A percentile compares a stretch with the other conserved stretches of the same genome.
phyloP scores from a whole-genome alignment of 2,888 invertebrate genomes.

The Agrilus cyanescens region DNA sequence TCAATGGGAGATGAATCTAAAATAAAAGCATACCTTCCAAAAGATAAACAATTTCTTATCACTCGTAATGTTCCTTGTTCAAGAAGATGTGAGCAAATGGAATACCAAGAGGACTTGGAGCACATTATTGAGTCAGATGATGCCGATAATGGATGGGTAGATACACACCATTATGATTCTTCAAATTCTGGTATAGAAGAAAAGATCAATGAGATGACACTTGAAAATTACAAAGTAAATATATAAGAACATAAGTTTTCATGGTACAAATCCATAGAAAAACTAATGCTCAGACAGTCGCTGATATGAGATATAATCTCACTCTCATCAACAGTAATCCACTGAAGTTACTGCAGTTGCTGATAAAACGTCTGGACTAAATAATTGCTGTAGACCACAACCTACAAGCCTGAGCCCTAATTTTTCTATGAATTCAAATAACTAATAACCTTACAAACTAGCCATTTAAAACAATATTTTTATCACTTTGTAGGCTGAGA shows the following conservation, averaged over 20 bases:
- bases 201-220: constrained; percentile 75
- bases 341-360: constrained; percentile 10
- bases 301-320: no score
- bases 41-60: constrained; percentile 92
- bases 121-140: constrained; percentile 81
- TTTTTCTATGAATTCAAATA: no score
- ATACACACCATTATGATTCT: constrained; percentile 81
- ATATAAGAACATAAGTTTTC: no score
- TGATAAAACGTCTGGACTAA: no score
- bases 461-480: constrained; percentile 1
- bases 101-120: constrained; percentile 84
- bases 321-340: constrained; percentile 15
- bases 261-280: no score
- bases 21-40: constrained; percentile 78
- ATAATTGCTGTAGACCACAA: no score
- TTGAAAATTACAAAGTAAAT: constrained; percentile 54
- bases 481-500: constrained; percentile 22
- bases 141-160: constrained; percentile 92
- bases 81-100: constrained; percentile 91
- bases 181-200: constrained; percentile 56
- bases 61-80: constrained; percentile 96
- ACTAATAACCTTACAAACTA: not conserved
- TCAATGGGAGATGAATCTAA: constrained; percentile 84
- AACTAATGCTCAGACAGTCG: no score
- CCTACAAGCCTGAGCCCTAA: no score